These are phyloP conservation scores for Gibbula magus DNA, from an alignment of 2,888 invertebrate species.

Conservation along the genomic window DNA sequence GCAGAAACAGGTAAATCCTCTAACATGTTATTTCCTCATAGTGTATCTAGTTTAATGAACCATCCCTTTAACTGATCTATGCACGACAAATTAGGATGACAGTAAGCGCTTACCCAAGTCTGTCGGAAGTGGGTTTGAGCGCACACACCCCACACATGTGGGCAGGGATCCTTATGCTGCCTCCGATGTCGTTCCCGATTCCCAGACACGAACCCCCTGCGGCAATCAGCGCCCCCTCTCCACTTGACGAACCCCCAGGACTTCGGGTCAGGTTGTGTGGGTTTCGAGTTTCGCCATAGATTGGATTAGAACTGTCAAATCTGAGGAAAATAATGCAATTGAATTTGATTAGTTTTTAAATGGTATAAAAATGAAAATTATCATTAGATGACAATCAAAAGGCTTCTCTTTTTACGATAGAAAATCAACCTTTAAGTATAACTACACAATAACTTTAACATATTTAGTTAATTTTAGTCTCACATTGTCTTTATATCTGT, in stretches of 20 bases:
- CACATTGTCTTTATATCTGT: no score
- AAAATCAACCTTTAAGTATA: no score
- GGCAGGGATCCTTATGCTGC: constrained; percentile 76
- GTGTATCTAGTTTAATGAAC: not conserved
- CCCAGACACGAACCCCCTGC: constrained; percentile 76
- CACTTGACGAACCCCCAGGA: constrained; percentile 77
- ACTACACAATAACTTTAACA: no score
- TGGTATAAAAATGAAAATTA: not conserved
- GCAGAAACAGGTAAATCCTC: no score
- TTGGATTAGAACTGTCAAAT: constrained; percentile 61
- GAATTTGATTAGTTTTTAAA: not conserved
- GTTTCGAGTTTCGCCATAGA: constrained; percentile 71
- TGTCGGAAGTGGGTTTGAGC: constrained; percentile 74
- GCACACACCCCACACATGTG: constrained; percentile 76
- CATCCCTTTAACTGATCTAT: not conserved
- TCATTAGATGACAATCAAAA: no score
- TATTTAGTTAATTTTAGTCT: no score
- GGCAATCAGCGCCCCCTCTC: constrained; percentile 75
- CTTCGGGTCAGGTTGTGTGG: constrained; percentile 72
- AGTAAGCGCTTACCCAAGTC: constrained; percentile 65
- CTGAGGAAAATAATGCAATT: constrained; percentile 35
- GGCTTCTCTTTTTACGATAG: no score
- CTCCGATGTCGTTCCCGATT: constrained; percentile 76
- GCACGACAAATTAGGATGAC: not conserved
- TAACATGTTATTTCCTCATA: no score